Conservation (phyloP, 1,140 invertebrate genomes). For the Plutomurus gul region DNA sequence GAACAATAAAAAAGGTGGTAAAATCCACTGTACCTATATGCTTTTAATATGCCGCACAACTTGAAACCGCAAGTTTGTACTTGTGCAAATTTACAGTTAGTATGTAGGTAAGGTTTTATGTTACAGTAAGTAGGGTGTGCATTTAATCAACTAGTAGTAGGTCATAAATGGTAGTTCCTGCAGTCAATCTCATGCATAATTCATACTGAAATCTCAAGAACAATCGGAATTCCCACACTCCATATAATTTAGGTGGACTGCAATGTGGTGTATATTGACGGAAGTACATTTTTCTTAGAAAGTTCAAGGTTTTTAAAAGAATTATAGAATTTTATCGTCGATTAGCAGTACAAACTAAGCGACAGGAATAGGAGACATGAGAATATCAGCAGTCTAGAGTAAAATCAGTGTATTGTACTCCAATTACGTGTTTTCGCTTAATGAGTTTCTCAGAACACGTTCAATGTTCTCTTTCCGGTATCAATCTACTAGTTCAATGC, state of each 20-base stretch:
- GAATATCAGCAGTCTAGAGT: not conserved
- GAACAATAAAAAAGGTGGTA: too few species aligned
- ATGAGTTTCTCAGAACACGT: not conserved
- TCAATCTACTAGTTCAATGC: constrained; percentile 14
- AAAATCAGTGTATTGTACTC: not conserved
- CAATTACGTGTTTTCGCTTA: not conserved
- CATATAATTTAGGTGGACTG: not conserved
- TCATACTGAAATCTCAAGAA: not conserved
- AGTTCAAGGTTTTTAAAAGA: constrained; percentile 23
- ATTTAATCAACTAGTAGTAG: too few species aligned
- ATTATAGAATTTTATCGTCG: not conserved
- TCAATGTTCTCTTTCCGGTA: constrained; percentile 1
- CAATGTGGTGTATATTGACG: not conserved
- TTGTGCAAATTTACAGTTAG: too few species aligned
- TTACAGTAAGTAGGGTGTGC: too few species aligned
- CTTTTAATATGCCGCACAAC: too few species aligned
- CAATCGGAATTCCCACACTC: not conserved
- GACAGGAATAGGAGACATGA: not conserved
- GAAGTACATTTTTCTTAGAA: not conserved
- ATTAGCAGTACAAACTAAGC: not conserved
- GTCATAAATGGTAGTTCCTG: too few species aligned
- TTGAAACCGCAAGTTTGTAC: too few species aligned
- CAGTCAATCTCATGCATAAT: too few species aligned
- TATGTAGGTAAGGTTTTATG: too few species aligned
- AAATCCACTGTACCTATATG: too few species aligned